Percentiles rank a stretch among this genome's conserved stretches.
phyloP scores from a whole-genome alignment of 2,888 invertebrate genomes.

The Pegoplata infirma region DNA sequence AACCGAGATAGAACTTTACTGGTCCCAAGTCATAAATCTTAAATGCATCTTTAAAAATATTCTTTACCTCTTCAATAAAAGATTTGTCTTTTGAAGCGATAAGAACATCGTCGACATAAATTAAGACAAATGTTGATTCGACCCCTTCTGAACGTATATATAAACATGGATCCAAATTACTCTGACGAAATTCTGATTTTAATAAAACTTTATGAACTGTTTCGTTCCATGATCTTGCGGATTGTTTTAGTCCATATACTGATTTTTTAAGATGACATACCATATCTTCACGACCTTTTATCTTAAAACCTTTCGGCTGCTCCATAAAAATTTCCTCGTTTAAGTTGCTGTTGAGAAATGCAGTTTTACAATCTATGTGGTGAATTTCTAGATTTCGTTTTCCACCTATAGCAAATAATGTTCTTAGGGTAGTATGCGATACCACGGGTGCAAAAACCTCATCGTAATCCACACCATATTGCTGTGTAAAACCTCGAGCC shows the following conservation, averaged over 20 bases:
- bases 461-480: no score
- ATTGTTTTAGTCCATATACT: conserved; percentile 1
- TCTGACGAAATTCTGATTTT: not conserved
- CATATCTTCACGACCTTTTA: conserved; percentile 9
- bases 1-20: not conserved
- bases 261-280: conserved; percentile 15
- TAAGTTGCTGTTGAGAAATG: no score
- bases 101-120: not conserved
- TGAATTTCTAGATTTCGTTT: conserved; percentile 19
- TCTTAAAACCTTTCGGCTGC: conserved; percentile 54
- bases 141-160: not conserved
- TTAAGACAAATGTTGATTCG: not conserved
- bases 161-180: not conserved
- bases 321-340: conserved; percentile 59
- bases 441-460: no score
- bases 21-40: not conserved
- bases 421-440: not conserved
- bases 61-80: not conserved
- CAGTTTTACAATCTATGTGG: conserved; percentile 9
- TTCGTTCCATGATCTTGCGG: not conserved
- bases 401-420: conserved; percentile 10
- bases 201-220: not conserved
- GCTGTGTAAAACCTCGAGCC: no score
- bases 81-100: not conserved
- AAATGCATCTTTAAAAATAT: conserved; percentile 6